Evolutionary conservation across 1,140 invertebrate species (phyloP).

Genomic region (Notospermus geniculatus): DNA sequence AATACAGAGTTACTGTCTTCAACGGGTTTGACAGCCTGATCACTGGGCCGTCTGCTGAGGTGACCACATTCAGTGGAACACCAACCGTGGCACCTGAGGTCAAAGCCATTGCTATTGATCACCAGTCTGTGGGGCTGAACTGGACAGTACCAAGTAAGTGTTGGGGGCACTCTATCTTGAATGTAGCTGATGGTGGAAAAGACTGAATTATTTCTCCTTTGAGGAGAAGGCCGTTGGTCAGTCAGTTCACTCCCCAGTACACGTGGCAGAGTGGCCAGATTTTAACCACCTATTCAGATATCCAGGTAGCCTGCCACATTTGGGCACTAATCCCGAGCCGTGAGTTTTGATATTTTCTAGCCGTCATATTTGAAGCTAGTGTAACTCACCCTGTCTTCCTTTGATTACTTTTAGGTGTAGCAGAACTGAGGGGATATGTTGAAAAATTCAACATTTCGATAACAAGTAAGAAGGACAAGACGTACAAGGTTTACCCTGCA

Average conservation of each 20-base stretch:
- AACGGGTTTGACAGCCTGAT: slow-evolving; percentile 45
- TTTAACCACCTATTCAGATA: no score
- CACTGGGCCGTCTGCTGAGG: slow-evolving; percentile 39
- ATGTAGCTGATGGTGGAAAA: no score
- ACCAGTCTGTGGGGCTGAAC: slow-evolving; percentile 32
- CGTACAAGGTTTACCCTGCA: slow-evolving; percentile 20
- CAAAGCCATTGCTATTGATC: slow-evolving; percentile 31
- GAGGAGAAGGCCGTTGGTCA: no score
- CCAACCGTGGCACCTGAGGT: slow-evolving; percentile 40
- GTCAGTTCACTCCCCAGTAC: no score
- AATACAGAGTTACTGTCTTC: slow-evolving; percentile 47
- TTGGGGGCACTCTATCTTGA: no score
- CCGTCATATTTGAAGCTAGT: no score
- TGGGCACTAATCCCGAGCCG: no score
- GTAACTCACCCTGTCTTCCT: no score
- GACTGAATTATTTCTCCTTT: no score
- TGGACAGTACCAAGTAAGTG: slow-evolving; percentile 47
- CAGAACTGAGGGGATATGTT: slow-evolving; percentile 43
- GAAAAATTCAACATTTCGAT: slow-evolving; percentile 29
- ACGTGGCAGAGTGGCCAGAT: no score
- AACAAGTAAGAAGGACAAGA: slow-evolving; percentile 20
- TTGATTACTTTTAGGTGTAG: slow-evolving; percentile 41
- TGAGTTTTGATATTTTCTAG: no score
- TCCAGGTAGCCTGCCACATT: no score
- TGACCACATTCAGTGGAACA: slow-evolving; percentile 50